Evolutionary conservation across 2,113 vertebrate species (phyloP).

Genomic region (Gila orcuttii): DNA sequence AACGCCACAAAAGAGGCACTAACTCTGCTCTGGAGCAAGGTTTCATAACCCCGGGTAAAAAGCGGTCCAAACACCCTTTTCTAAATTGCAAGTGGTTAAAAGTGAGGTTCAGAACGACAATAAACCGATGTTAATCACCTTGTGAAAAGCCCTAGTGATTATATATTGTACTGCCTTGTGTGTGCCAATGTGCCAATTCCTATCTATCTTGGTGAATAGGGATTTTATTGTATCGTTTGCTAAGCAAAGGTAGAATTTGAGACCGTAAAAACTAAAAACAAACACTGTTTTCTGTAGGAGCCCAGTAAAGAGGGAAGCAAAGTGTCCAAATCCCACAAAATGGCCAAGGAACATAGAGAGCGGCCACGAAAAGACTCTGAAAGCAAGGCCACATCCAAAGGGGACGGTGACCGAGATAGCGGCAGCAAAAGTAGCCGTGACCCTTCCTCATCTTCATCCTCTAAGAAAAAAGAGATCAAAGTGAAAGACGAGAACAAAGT

Average conservation of each 20-base stretch:
- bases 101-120: too few relatives aligned
- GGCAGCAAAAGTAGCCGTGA: slow-evolving; percentile 73
- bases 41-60: too few relatives aligned
- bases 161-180: too few relatives aligned
- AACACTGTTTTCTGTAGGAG: slow-evolving; percentile 64
- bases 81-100: too few relatives aligned
- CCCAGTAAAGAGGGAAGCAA: slow-evolving; percentile 84
- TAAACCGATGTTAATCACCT: too few relatives aligned
- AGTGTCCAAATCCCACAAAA: slow-evolving; percentile 90
- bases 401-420: slow-evolving; percentile 82
- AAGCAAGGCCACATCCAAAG: slow-evolving; percentile 87
- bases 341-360: slow-evolving; percentile 94
- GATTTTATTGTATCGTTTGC: background rate
- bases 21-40: too few relatives aligned
- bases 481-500: slow-evolving; percentile 91
- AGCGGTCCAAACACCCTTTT: too few relatives aligned
- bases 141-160: too few relatives aligned
- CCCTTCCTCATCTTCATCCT: slow-evolving; percentile 72
- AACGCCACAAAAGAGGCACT: too few relatives aligned
- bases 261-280: too few relatives aligned
- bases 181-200: background rate
- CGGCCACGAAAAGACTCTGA: slow-evolving; percentile 95
- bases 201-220: background rate
- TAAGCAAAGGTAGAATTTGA: too few relatives aligned
- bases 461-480: slow-evolving; percentile 91